These are phyloP conservation scores for Ceratosolen fusciceps DNA, from an alignment of 1,140 invertebrate species.

Conservation along the genomic window DNA sequence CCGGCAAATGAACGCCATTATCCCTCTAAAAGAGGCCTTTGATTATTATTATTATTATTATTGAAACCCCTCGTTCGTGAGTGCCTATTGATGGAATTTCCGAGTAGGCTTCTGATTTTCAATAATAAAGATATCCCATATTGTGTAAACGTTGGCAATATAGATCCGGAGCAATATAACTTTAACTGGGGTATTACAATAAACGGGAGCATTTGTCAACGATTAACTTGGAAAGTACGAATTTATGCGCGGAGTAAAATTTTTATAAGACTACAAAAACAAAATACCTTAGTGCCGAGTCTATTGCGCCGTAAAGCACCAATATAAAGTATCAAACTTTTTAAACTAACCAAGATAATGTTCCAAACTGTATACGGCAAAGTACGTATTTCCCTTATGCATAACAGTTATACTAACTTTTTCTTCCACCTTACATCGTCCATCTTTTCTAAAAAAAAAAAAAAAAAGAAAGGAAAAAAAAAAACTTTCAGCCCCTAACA, in stretches of 20 bases:
- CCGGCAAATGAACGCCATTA: too few relatives aligned
- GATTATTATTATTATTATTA: too few relatives aligned
- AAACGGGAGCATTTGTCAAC: neutral
- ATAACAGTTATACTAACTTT: neutral
- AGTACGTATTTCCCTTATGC: neutral
- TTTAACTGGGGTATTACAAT: neutral
- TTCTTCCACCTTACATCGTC: neutral
- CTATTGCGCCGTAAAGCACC: neutral
- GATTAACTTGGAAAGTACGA: neutral
- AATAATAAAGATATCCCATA: too few relatives aligned
- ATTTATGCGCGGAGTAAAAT: neutral
- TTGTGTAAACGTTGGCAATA: too few relatives aligned
- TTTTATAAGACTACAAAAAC: neutral
- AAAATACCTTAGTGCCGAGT: neutral
- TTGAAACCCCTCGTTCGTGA: too few relatives aligned
- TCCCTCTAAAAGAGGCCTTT: too few relatives aligned
- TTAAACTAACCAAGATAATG: slow-evolving; percentile 15
- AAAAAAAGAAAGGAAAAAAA: too few relatives aligned
- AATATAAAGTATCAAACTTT: slow-evolving; percentile 3
- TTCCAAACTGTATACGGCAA: neutral
- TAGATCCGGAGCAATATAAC: too few relatives aligned
- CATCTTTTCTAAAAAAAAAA: slow-evolving; percentile 14
- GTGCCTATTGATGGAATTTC: too few relatives aligned
- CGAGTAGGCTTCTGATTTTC: too few relatives aligned
- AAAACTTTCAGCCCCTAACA: neutral